These are phyloP conservation scores for Gymnosoma rotundatum DNA, from an alignment of 2,888 invertebrate genomes.

Conservation along the genomic window DNA sequence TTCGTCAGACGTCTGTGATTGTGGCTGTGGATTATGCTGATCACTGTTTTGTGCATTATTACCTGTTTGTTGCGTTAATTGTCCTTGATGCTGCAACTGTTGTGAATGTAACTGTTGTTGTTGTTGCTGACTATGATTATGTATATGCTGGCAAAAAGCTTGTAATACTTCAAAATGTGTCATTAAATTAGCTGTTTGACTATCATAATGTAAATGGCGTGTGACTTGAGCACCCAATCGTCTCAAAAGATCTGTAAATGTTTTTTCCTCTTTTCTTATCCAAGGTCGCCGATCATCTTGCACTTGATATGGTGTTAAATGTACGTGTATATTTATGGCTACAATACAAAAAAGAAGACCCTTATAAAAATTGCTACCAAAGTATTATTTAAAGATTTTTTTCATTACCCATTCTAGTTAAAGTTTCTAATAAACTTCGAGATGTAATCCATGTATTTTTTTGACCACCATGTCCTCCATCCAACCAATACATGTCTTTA, in stretches of 20 bases:
- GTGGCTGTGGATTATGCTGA: conserved; percentile 72
- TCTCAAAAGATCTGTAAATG: conserved; percentile 87
- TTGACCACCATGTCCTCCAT: conserved; percentile 95
- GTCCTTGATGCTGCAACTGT: conserved; percentile 73
- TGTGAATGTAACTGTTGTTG: conserved; percentile 47
- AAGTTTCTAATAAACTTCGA: conserved; percentile 87
- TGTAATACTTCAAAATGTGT: conserved; percentile 91
- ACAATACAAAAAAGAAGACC: conserved; percentile 56
- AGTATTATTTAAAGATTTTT: background rate
- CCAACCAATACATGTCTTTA: conserved; percentile 92
- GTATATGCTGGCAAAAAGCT: conserved; percentile 84
- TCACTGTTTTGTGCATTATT: conserved; percentile 71
- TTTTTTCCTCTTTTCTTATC: conserved; percentile 92
- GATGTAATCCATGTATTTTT: conserved; percentile 95
- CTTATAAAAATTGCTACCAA: background rate
- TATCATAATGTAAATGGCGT: conserved; percentile 85
- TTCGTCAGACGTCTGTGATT: conserved; percentile 76
- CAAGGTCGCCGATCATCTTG: conserved; percentile 90
- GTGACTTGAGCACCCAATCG: conserved; percentile 87
- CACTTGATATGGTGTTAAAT: conserved; percentile 96
- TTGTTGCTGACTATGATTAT: conserved; percentile 79
- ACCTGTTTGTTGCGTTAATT: conserved; percentile 70
- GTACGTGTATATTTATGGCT: conserved; percentile 89
- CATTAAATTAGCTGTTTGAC: conserved; percentile 84
- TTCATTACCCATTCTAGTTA: conserved; percentile 86